A percentile compares a stretch with the other conserved stretches of the same genome.
Evolutionary conservation across 2,888 invertebrate species (phyloP).

Genomic region (Epistrophe eligans): DNA sequence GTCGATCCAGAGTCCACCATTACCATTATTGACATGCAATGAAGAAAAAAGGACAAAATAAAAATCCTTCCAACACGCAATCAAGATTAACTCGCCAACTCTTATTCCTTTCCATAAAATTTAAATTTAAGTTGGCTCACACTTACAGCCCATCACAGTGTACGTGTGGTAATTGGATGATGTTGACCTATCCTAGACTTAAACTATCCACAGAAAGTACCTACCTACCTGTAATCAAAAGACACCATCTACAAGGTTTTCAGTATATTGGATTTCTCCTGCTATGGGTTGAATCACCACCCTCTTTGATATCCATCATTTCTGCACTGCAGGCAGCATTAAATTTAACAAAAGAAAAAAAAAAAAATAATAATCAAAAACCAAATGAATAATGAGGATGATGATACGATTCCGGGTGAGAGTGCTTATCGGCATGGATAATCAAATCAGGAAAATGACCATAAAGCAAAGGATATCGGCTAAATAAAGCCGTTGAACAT

Average conservation of each 20-base stretch:
- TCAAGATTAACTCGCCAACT: conserved; percentile 56
- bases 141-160: conserved; percentile 36
- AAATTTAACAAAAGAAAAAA: conserved; percentile 32
- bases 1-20: conserved; percentile 40
- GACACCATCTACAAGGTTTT: conserved; percentile 54
- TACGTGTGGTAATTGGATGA: conserved; percentile 51
- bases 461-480: conserved; percentile 41
- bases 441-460: conserved; percentile 69
- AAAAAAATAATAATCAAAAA: conserved; percentile 22
- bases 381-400: conserved; percentile 73
- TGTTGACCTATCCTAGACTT: conserved; percentile 55
- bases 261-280: conserved; percentile 13
- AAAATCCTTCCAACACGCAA: conserved; percentile 52
- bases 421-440: conserved; percentile 66
- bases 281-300: background rate
- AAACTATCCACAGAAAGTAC: conserved; percentile 17
- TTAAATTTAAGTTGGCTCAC: conserved; percentile 57
- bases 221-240: conserved; percentile 3
- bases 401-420: conserved; percentile 62
- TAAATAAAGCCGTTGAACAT: no score
- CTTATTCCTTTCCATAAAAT: conserved; percentile 48
- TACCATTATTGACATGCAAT: background rate
- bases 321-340: conserved; percentile 22
- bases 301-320: conserved; percentile 43
- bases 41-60: background rate